phyloP scores from a whole-genome alignment of 2,888 invertebrate species.

The Noctua fimbriata region DNA sequence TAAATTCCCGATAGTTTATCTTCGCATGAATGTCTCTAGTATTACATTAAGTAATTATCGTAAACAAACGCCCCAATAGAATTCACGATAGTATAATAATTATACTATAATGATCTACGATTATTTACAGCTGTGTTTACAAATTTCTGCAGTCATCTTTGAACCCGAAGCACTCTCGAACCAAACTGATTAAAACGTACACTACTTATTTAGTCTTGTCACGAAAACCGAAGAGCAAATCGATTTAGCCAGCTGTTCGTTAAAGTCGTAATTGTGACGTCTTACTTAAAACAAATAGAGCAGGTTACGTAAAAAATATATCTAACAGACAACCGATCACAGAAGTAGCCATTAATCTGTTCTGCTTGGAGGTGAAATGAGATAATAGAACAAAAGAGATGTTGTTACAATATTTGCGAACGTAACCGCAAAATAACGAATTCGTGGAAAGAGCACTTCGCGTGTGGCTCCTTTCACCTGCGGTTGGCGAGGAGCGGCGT shows the following conservation, averaged over 20 bases:
- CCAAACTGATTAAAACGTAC: conserved; percentile 45
- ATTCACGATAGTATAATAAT: neutral
- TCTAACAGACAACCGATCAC: conserved; percentile 9
- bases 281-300: conserved; percentile 9
- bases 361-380: conserved; percentile 14
- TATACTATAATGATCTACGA: conserved; percentile 28
- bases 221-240: conserved; percentile 40
- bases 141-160: conserved; percentile 56
- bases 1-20: conserved; percentile 14
- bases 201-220: conserved; percentile 40
- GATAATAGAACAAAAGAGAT: conserved; percentile 18
- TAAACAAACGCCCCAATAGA: conserved; percentile 48
- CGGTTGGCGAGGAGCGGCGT: conserved; percentile 13
- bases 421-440: conserved; percentile 32
- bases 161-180: conserved; percentile 42
- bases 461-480: conserved; percentile 54
- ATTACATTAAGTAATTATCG: conserved; percentile 38
- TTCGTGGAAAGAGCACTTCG: conserved; percentile 39
- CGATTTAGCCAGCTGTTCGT: conserved; percentile 22
- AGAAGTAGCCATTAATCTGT: conserved; percentile 17
- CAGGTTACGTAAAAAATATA: conserved; percentile 35
- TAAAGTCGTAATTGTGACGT: conserved; percentile 9
- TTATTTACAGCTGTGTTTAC: conserved; percentile 52
- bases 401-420: conserved; percentile 23
- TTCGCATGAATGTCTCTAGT: conserved; percentile 32